Evolutionary conservation across 2,888 invertebrate genomes (phyloP).

Genomic region (Drosophila acutilabella): DNA sequence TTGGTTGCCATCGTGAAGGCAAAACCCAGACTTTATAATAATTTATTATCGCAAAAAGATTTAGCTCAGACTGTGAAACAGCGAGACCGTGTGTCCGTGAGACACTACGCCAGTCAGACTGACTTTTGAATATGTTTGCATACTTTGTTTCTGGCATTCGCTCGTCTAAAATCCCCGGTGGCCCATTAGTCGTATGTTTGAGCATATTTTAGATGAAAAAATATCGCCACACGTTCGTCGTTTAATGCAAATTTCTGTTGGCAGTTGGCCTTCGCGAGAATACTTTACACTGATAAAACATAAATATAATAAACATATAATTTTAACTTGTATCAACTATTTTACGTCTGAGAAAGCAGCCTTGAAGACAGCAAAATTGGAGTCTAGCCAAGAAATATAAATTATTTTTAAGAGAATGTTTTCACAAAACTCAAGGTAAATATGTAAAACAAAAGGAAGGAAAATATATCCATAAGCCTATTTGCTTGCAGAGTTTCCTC

Average conservation of each 20-base stretch:
- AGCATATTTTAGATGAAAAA: slow-evolving; percentile 76
- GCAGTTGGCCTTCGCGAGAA: slow-evolving; percentile 36
- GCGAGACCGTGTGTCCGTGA: background rate
- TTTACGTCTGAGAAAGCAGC: no score
- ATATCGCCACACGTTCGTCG: slow-evolving; percentile 64
- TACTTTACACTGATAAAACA: slow-evolving; percentile 16
- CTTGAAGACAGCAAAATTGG: no score
- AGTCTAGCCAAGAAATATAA: no score
- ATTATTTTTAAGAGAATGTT: no score
- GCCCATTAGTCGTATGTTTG: slow-evolving; percentile 77
- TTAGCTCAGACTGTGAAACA: slow-evolving; percentile 48
- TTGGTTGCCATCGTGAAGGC: slow-evolving; percentile 65
- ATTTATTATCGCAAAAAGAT: slow-evolving; percentile 78
- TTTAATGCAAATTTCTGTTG: slow-evolving; percentile 50
- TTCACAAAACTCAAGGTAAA: no score
- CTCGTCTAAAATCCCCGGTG: slow-evolving; percentile 62
- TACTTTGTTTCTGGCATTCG: slow-evolving; percentile 44
- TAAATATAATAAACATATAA: background rate
- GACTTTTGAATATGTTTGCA: slow-evolving; percentile 68
- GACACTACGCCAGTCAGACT: slow-evolving; percentile 38
- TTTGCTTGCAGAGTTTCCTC: no score
- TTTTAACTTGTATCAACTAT: no score
- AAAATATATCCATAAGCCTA: no score
- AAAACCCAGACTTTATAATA: slow-evolving; percentile 77
- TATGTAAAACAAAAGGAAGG: no score